Evolutionary conservation across 1,140 invertebrate species (phyloP).

Genomic region (Drosophila arawakana): DNA sequence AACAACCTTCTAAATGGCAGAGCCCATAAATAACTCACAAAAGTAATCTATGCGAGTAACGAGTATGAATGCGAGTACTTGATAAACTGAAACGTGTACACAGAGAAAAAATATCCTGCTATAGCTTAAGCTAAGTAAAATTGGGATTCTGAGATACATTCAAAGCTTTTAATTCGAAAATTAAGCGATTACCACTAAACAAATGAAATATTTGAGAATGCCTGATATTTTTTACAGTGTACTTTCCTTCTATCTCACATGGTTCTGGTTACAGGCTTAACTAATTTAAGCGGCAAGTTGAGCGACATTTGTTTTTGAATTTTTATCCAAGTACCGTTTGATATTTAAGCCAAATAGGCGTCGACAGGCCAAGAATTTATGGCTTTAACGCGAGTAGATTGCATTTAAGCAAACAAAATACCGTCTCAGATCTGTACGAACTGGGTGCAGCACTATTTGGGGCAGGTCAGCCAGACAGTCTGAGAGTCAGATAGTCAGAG

Average conservation of each 20-base stretch:
- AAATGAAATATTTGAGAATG: too few relatives aligned
- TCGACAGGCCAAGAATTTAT: slow-evolving; percentile 38
- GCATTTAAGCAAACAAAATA: slow-evolving; percentile 4
- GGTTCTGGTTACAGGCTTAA: slow-evolving; percentile 4
- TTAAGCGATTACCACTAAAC: too few relatives aligned
- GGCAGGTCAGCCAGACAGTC: slow-evolving; percentile 10
- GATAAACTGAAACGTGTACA: too few relatives aligned
- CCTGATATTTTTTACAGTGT: too few relatives aligned
- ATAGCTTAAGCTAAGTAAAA: too few relatives aligned
- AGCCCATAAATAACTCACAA: slow-evolving; percentile 15
- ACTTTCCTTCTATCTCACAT: background rate
- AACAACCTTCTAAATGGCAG: slow-evolving; percentile 13
- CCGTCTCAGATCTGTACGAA: slow-evolving; percentile 1
- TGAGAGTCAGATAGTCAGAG: too few relatives aligned
- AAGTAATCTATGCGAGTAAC: background rate
- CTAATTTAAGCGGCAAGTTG: slow-evolving; percentile 12
- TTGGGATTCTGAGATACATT: too few relatives aligned
- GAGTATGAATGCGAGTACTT: background rate
- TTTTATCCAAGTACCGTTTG: slow-evolving; percentile 34
- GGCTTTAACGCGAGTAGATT: slow-evolving; percentile 22
- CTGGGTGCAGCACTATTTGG: slow-evolving; percentile 30
- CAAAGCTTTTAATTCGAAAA: too few relatives aligned
- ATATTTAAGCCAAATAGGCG: slow-evolving; percentile 40
- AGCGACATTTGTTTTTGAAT: slow-evolving; percentile 8
- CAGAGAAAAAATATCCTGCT: too few relatives aligned